These are phyloP conservation scores for Abscondita cerata DNA, from an alignment of 2,888 invertebrate species.

Conservation along the genomic window DNA sequence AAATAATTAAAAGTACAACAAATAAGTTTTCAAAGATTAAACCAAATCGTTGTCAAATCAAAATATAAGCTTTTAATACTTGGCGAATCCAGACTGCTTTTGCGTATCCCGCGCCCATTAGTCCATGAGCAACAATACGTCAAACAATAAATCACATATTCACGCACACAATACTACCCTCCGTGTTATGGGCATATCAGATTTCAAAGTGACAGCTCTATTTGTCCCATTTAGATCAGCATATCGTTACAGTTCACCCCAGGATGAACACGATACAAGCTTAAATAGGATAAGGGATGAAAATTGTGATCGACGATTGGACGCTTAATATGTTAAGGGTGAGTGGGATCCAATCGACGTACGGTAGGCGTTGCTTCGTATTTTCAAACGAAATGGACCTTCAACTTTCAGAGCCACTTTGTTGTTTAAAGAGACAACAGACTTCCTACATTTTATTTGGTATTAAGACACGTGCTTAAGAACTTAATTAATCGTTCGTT, in stretches of 20 bases:
- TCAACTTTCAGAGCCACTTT: constrained; percentile 28
- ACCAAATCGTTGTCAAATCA: constrained; percentile 16
- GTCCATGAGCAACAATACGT: constrained; percentile 30
- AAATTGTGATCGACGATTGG: constrained; percentile 33
- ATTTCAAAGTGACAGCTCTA: constrained; percentile 54
- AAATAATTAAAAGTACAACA: background rate
- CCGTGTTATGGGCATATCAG: constrained; percentile 50
- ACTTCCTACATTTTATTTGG: constrained; percentile 16
- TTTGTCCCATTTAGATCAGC: constrained; percentile 52
- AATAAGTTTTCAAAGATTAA: constrained; percentile 11
- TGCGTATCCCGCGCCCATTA: constrained; percentile 22
- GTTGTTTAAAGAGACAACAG: constrained; percentile 27
- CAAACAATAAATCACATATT: constrained; percentile 31
- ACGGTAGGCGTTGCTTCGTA: constrained; percentile 30
- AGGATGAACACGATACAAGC: constrained; percentile 43
- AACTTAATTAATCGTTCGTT: constrained; percentile 16
- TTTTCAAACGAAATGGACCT: constrained; percentile 32
- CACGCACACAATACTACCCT: constrained; percentile 31
- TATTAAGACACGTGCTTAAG: constrained; percentile 25
- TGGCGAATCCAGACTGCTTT: constrained; percentile 21
- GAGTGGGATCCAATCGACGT: constrained; percentile 31
- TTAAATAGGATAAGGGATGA: constrained; percentile 39
- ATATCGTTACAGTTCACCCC: constrained; percentile 41
- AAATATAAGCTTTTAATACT: constrained; percentile 29
- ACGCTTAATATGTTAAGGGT: constrained; percentile 26